These are phyloP conservation scores for Vulpes vulpes DNA, from an alignment of 2,113 vertebrate genomes.

Conservation along the genomic window DNA sequence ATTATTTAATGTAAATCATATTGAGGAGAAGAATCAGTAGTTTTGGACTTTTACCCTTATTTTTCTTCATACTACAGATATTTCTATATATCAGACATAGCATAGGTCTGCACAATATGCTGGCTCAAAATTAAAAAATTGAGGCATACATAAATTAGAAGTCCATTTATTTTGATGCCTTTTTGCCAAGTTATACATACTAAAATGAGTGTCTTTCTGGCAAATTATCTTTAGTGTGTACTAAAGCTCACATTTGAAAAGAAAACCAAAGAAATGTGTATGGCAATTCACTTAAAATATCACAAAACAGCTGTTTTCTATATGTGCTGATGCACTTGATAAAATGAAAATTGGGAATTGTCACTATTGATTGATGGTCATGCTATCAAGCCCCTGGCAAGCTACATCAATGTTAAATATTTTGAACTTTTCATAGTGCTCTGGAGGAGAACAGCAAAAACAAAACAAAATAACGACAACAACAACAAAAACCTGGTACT, in stretches of 20 bases:
- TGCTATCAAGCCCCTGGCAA: not conserved
- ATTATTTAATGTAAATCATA: constrained; percentile 7
- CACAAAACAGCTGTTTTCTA: constrained; percentile 73
- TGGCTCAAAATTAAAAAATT: not conserved
- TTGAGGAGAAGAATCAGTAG: not conserved
- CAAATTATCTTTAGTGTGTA: constrained; percentile 12
- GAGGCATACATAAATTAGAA: constrained; percentile 41
- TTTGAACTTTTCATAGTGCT: constrained; percentile 24
- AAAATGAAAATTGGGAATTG: constrained; percentile 67
- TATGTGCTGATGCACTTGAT: constrained; percentile 35
- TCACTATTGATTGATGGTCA: constrained; percentile 75
- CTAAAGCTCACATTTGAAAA: constrained; percentile 44
- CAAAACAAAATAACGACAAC: not conserved
- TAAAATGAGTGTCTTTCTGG: not conserved
- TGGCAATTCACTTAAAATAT: constrained; percentile 34
- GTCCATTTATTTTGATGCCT: not conserved
- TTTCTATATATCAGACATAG: not conserved
- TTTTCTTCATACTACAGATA: not conserved
- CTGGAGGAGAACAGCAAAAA: not conserved
- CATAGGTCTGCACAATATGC: not conserved
- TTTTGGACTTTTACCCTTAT: not conserved
- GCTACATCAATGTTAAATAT: not conserved
- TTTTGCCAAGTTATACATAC: not conserved
- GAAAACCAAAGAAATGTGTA: not conserved
- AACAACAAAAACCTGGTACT: not conserved